Percentiles rank a stretch among this genome's conserved stretches.
Conservation (phyloP, 1,140 invertebrate genomes). For the Acyrthosiphon pisum region DNA sequence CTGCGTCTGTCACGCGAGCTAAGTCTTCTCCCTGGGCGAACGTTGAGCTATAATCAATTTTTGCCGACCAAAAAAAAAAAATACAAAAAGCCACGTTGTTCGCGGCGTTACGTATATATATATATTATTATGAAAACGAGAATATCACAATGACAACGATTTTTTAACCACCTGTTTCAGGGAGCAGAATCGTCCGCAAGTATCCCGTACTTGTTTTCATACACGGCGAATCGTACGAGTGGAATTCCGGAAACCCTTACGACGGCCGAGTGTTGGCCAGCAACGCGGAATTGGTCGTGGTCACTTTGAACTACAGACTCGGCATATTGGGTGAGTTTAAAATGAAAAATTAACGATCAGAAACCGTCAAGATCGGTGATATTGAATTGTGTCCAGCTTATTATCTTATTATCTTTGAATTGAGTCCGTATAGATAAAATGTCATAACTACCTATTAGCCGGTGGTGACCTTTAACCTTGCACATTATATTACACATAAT, state of each 20-base stretch:
- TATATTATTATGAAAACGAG: neutral
- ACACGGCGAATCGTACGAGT: constrained; percentile 93
- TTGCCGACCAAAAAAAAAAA: neutral
- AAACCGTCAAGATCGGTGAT: no score
- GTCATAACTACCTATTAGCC: no score
- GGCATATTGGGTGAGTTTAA: constrained; percentile 84
- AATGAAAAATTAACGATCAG: neutral
- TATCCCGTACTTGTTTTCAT: constrained; percentile 91
- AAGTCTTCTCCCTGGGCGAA: neutral
- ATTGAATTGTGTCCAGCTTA: no score
- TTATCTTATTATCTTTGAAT: no score
- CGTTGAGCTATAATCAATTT: neutral
- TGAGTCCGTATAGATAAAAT: no score
- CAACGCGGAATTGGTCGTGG: constrained; percentile 89
- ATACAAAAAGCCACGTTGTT: neutral
- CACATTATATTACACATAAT: no score
- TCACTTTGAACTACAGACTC: constrained; percentile 95
- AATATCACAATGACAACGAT: neutral
- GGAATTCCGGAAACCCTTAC: constrained; percentile 94
- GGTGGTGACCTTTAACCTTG: no score
- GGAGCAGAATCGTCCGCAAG: constrained; percentile 62
- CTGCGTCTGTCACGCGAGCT: neutral
- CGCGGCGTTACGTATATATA: no score
- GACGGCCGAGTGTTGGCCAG: constrained; percentile 91
- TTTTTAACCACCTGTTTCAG: constrained; percentile 45